Evolutionary conservation across 2,797 vertebrate species (phyloP).

Genomic region (Pipistrellus nathusii): DNA sequence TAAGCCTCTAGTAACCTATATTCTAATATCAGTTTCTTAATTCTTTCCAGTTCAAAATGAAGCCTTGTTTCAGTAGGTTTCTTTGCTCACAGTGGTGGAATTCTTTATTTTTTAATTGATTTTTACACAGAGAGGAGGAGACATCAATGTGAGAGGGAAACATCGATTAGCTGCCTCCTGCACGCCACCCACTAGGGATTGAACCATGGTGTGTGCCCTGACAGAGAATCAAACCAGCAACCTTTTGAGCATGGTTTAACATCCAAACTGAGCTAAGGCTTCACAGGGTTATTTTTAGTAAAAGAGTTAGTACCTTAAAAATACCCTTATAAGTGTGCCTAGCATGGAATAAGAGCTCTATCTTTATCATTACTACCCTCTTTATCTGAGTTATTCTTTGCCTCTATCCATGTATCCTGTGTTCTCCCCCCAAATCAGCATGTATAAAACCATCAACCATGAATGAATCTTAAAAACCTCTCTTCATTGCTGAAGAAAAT

Average conservation of each 20-base stretch:
- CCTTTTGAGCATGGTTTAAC: neutral
- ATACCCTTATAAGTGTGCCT: neutral
- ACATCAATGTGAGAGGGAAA: neutral
- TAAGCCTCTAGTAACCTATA: neutral
- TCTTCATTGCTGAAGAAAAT: neutral
- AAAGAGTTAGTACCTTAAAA: neutral
- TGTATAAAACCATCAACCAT: neutral
- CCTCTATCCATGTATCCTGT: neutral
- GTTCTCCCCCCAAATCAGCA: neutral
- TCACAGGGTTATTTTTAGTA: neutral
- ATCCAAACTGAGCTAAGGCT: neutral
- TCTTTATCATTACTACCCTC: neutral
- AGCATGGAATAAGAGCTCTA: neutral
- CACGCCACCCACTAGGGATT: neutral
- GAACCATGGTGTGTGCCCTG: neutral
- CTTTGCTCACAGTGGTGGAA: neutral
- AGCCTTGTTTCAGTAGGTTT: slow-evolving; percentile 16
- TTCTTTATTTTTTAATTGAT: slow-evolving; percentile 32
- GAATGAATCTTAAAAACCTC: neutral
- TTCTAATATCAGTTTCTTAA: neutral
- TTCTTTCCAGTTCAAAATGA: slow-evolving; percentile 56
- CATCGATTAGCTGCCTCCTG: neutral
- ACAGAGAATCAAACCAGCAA: neutral
- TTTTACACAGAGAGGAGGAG: neutral
- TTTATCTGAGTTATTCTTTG: slow-evolving; percentile 8